Conservation (phyloP, 2,113 vertebrate species). For the Platycercus adscitus region DNA sequence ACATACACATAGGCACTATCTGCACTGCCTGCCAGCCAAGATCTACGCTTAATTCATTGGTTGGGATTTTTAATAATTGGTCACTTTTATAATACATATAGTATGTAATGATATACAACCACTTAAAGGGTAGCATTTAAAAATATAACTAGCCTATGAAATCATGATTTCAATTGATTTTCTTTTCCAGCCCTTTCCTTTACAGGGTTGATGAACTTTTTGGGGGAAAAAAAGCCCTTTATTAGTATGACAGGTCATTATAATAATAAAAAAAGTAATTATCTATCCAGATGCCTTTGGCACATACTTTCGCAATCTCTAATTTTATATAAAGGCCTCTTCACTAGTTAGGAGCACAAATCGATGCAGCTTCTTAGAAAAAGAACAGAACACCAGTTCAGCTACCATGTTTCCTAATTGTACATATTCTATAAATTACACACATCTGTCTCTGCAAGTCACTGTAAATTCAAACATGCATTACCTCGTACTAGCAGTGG, state of each 20-base stretch:
- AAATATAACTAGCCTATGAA: slow-evolving; percentile 14
- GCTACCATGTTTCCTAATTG: slow-evolving; percentile 30
- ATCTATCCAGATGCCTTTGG: background rate
- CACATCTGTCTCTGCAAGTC: slow-evolving; percentile 12
- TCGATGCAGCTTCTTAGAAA: background rate
- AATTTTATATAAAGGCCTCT: slow-evolving; percentile 20
- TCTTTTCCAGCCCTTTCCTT: background rate
- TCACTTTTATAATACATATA: slow-evolving; percentile 8
- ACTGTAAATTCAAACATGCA: background rate
- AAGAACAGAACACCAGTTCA: background rate
- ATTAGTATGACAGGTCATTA: slow-evolving; percentile 4
- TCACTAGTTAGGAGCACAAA: slow-evolving; percentile 19
- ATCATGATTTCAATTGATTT: slow-evolving; percentile 36
- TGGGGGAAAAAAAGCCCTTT: background rate
- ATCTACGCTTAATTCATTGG: background rate
- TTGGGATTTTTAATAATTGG: slow-evolving; percentile 8
- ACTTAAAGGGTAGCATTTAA: slow-evolving; percentile 22
- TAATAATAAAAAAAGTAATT: slow-evolving; percentile 56
- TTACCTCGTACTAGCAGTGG: background rate
- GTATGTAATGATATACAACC: background rate
- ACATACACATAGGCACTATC: background rate
- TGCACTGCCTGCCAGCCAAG: background rate
- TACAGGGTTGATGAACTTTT: slow-evolving; percentile 30
- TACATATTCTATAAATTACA: background rate
- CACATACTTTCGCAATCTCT: background rate